Evolutionary conservation across 2,113 vertebrate species (phyloP), one percentile per base, ranked within the genome.

Genomic region (Ornithorhynchus anatinus): DNA sequence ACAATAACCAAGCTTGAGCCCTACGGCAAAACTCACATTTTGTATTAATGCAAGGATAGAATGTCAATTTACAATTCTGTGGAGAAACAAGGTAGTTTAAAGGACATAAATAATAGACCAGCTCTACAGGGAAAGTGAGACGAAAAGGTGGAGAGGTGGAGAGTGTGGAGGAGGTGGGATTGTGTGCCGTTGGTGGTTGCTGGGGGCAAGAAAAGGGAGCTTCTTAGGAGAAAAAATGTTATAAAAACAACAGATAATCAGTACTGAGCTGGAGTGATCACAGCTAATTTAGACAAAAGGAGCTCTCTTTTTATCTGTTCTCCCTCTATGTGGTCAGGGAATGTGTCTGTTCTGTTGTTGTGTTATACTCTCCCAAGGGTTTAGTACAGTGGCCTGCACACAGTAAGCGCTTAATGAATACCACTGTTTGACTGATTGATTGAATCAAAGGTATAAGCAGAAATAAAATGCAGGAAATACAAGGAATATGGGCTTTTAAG

Each of bases 1-100:
- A 80, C 63, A 82, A 43, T 72, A 53, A 39, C 36, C 76, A 57
- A 1, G 1, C 29, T 75, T 87, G 37, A 70, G 59, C 25, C 22
- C 33, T 58, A 83, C 85, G 69, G 33, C 39, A 72, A 48, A 60
- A 62, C 72, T 22, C 69, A 43, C 40, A 37, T 14, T 84, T 86
- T 50, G n/a, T 14, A 31, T 1, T 80, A 38, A 35, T 25, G 10
- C 32, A 17, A 11, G 80, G 62, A 43, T 23, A 79, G 25, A 31
- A 44, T 0, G 3, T 65, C 47, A 62, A 1, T 83, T 77, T 84
- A 48, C 44, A 61, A 38, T n/a, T 14, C 11, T 47, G 17, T n/a
- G 16, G 37, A 6, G 14, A 1, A 19, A 19, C 61, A 65, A 19
- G 35, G 12, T 75, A 15, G 5, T 47, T 72, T 69, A 75, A 77